Percentiles rank a stretch among this genome's conserved stretches.
phyloP scores from a whole-genome alignment of 2,888 invertebrate species.

The Saturnia pavonia region DNA sequence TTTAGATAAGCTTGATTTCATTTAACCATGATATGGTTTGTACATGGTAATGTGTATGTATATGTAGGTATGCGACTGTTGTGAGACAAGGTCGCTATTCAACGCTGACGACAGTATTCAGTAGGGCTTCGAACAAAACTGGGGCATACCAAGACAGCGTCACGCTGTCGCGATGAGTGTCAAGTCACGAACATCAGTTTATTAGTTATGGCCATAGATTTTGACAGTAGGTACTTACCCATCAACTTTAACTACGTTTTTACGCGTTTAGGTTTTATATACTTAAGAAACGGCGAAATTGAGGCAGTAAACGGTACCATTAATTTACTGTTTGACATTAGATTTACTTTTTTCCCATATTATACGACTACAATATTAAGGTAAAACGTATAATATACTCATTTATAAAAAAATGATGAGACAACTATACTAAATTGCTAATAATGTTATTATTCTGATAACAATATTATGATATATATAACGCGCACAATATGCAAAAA shows the following conservation, averaged over 20 bases:
- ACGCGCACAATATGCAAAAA: not conserved
- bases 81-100: constrained; percentile 42
- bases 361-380: not conserved
- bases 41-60: not conserved
- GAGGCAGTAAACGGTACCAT: not conserved
- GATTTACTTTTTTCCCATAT: not conserved
- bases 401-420: not conserved
- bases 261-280: not conserved
- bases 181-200: constrained; percentile 6
- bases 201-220: not conserved
- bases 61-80: constrained; percentile 24
- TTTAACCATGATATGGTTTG: not conserved
- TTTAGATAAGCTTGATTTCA: not conserved
- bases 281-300: not conserved
- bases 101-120: constrained; percentile 26
- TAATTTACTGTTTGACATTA: not conserved
- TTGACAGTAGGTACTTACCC: not conserved
- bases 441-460: not conserved
- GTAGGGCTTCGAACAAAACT: constrained; percentile 51
- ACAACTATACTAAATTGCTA: not conserved
- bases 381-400: not conserved
- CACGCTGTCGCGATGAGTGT: constrained; percentile 13
- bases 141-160: constrained; percentile 30
- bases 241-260: not conserved
- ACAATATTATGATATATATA: not conserved